Evolutionary conservation across 2,113 vertebrate genomes (phyloP), one percentile per base, ranked within the genome.

Genomic region (Rhagologus leucostigma): DNA sequence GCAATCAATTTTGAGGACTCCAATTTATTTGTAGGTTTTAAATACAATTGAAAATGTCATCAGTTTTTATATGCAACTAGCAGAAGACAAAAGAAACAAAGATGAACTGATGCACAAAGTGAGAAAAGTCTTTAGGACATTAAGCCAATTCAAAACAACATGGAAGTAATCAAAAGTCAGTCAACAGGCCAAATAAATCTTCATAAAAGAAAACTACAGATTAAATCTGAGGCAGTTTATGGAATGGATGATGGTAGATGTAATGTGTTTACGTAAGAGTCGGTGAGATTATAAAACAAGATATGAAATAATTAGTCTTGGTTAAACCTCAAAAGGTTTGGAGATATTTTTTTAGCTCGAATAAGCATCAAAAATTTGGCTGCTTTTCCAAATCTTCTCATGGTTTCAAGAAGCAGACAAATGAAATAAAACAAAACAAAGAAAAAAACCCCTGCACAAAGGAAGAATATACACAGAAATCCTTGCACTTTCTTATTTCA

Each of bases 161-260:
- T 97, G 95, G 94, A 97, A 98, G 52, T 95, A 97, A 98, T 97
- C 96, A 97, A 96, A 97, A 97, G 57, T 96, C 91, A 86, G 74
- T 95, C 89, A 65, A 92, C 75, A 93, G 92, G 97, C 85, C 63
- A 98, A 97, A 95, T 92, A 97, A 96, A 69, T 89, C 65, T 91
- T 96, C 64, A n/a, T 90, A 91, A 97, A 97, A 96, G 56, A 78
- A 96, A 96, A 94, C 60, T 89, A 77, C 37, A 86, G 71, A 80
- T 73, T 93, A 94, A 87, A 90, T 44, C 32, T 70, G 64, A 64
- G 10, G 70, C 49, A 92, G 23, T 32, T 97, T 95, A 74, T 57
- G 68, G 89, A 97, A 89, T 82, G 49, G 62, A 71, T 96, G 89
- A 65, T 71, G 74, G 65, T 80, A 89, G 33, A 91, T 89, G 74